These are phyloP conservation scores for Phoxinus phoxinus DNA, from an alignment of 2,113 vertebrate species.

Conservation along the genomic window DNA sequence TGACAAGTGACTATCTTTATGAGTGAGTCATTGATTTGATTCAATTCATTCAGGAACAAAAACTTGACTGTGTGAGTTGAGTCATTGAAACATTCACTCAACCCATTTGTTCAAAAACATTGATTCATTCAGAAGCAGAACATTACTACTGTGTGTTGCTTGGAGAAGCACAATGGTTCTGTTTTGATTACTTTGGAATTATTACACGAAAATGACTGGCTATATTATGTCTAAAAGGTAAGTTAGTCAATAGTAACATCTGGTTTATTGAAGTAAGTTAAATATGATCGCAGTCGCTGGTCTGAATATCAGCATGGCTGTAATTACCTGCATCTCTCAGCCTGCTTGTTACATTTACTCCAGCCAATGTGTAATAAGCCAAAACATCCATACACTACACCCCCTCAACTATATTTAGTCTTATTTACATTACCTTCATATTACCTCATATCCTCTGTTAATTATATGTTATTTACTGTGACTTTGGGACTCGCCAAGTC, in stretches of 20 bases:
- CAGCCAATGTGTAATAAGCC: not conserved
- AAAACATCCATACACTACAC: not conserved
- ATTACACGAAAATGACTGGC: no score
- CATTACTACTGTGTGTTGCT: no score
- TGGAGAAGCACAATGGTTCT: no score
- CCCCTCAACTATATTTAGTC: not conserved
- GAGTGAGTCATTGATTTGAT: no score
- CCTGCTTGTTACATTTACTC: not conserved
- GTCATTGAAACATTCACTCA: not conserved
- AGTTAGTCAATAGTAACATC: not conserved
- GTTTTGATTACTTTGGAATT: no score
- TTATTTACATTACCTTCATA: not conserved
- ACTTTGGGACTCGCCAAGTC: not conserved
- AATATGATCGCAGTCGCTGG: not conserved
- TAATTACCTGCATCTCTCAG: not conserved
- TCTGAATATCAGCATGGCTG: not conserved
- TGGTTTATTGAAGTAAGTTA: not conserved
- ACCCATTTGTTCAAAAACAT: not conserved
- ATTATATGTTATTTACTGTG: not conserved
- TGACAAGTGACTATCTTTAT: no score
- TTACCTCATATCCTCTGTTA: slow-evolving; percentile 14
- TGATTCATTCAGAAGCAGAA: no score
- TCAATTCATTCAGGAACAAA: not conserved
- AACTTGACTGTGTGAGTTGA: not conserved
- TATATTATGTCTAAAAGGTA: no score